Evolutionary conservation across 2,113 vertebrate species (phyloP).

Genomic region (Leucoraja erinaceus): DNA sequence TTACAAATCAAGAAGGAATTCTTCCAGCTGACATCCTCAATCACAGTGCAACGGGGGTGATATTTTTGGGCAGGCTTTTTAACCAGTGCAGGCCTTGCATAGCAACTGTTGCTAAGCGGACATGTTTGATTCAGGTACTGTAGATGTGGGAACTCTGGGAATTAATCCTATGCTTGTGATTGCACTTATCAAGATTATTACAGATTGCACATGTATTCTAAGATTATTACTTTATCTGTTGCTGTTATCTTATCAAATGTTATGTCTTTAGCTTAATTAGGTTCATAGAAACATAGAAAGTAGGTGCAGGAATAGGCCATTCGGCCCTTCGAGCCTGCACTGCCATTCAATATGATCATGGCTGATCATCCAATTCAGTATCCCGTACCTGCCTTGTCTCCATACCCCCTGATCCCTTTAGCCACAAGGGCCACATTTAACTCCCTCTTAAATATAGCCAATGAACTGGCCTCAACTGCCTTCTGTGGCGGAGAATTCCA

Average conservation of each 20-base stretch:
- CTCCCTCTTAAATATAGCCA: too few relatives aligned
- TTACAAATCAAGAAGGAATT: constrained; percentile 15
- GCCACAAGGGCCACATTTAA: too few relatives aligned
- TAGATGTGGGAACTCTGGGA: not conserved
- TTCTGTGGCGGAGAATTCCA: too few relatives aligned
- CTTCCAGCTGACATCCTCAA: constrained; percentile 28
- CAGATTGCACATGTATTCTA: not conserved
- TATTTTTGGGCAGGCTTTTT: not conserved
- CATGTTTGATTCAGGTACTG: not conserved
- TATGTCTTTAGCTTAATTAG: not conserved
- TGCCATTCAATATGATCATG: too few relatives aligned
- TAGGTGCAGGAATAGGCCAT: too few relatives aligned
- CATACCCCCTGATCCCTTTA: too few relatives aligned
- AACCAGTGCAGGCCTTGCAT: not conserved
- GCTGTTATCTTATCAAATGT: not conserved
- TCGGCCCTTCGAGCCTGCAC: too few relatives aligned
- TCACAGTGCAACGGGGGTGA: not conserved
- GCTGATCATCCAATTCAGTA: too few relatives aligned
- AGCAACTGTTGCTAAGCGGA: not conserved
- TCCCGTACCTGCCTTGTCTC: too few relatives aligned
- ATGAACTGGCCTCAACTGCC: too few relatives aligned
- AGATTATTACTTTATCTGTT: not conserved
- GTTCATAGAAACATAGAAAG: too few relatives aligned
- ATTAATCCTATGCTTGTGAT: not conserved
- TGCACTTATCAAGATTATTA: not conserved